Evolutionary conservation across 2,888 invertebrate genomes (phyloP).

Genomic region (Rhogogaster chlorosoma): DNA sequence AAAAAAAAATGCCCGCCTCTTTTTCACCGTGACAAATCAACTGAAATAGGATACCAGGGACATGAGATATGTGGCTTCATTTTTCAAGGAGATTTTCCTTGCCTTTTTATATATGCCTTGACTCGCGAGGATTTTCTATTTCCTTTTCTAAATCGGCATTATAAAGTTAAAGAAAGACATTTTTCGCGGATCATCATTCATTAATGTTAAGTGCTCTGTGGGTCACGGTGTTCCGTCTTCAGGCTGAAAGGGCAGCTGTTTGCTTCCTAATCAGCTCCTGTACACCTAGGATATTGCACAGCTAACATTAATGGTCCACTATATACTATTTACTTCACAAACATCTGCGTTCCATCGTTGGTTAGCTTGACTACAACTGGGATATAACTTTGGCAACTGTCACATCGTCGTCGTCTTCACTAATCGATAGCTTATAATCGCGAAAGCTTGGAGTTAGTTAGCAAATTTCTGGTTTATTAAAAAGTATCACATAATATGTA

Average conservation of each 20-base stretch:
- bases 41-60: background rate
- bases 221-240: background rate
- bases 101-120: background rate
- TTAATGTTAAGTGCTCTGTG: background rate
- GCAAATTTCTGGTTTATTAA: background rate
- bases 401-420: background rate
- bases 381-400: background rate
- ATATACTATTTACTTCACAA: background rate
- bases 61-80: background rate
- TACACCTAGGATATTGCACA: background rate
- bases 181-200: background rate
- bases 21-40: conserved; percentile 10
- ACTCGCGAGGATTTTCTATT: background rate
- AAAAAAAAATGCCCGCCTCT: background rate
- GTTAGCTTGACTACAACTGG: background rate
- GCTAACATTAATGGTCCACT: background rate
- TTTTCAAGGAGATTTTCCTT: background rate
- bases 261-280: background rate
- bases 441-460: background rate
- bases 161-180: background rate
- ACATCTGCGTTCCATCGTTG: background rate
- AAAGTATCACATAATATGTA: background rate
- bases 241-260: background rate
- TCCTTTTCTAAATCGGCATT: background rate
- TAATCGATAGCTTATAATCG: background rate